phyloP scores from a whole-genome alignment of 2,888 invertebrate species.

The Pseudeuparius sepicola region DNA sequence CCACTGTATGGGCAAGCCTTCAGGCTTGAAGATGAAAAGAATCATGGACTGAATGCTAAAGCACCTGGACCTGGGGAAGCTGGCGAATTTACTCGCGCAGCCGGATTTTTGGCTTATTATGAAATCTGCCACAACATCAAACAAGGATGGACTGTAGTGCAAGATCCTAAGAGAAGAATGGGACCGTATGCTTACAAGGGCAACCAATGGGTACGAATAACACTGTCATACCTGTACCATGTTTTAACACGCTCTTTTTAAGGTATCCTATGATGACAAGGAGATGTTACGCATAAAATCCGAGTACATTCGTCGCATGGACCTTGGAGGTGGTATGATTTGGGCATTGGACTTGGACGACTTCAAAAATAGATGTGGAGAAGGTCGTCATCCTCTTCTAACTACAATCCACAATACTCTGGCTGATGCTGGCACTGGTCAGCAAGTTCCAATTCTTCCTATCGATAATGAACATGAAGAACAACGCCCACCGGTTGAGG shows the following conservation, averaged over 20 bases:
- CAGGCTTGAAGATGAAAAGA: slow-evolving; percentile 49
- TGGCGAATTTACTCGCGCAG: slow-evolving; percentile 76
- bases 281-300: slow-evolving; percentile 72
- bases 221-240: background rate
- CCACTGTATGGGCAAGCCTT: slow-evolving; percentile 85
- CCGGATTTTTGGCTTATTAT: slow-evolving; percentile 81
- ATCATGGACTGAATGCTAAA: slow-evolving; percentile 61
- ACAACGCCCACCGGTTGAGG: slow-evolving; percentile 11
- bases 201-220: slow-evolving; percentile 67
- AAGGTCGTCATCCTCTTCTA: slow-evolving; percentile 71
- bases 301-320: slow-evolving; percentile 62
- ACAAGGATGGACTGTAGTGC: slow-evolving; percentile 70
- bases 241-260: background rate
- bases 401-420: slow-evolving; percentile 66
- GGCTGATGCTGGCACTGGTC: slow-evolving; percentile 40
- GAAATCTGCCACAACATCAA: slow-evolving; percentile 81
- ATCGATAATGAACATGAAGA: slow-evolving; percentile 20
- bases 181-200: slow-evolving; percentile 83
- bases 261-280: slow-evolving; percentile 66
- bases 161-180: slow-evolving; percentile 67
- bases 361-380: slow-evolving; percentile 68
- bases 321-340: slow-evolving; percentile 81
- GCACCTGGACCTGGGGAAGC: slow-evolving; percentile 70
- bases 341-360: slow-evolving; percentile 88
- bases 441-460: slow-evolving; percentile 23